Evolutionary conservation across 2,888 invertebrate genomes (phyloP).

Genomic region (Drosophila cognata): DNA sequence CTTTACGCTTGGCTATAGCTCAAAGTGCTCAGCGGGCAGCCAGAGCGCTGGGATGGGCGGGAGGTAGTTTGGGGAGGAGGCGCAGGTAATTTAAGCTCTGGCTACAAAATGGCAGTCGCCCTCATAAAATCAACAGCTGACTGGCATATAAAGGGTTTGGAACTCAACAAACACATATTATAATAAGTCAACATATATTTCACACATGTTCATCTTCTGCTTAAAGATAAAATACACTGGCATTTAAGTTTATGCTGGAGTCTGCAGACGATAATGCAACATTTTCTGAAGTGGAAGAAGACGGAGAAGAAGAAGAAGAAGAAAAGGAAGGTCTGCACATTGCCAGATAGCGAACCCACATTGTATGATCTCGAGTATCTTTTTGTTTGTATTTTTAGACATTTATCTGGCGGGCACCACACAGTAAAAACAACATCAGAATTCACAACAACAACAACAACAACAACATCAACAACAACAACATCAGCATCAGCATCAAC

Average conservation of each 20-base stretch:
- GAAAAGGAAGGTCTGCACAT: conserved; percentile 43
- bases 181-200: neutral
- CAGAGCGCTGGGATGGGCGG: neutral
- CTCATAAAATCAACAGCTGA: conserved; percentile 5
- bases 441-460: conserved; percentile 35
- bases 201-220: conserved; percentile 3
- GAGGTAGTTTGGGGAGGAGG: neutral
- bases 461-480: conserved; percentile 34
- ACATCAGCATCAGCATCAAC: conserved; percentile 38
- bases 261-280: conserved; percentile 27
- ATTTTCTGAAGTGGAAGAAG: conserved; percentile 5
- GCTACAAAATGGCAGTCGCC: conserved; percentile 58
- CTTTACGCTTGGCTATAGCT: conserved; percentile 74
- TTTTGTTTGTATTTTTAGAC: conserved; percentile 68
- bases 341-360: conserved; percentile 49
- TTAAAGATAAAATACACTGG: neutral
- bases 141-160: neutral
- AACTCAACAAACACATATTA: neutral
- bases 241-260: conserved; percentile 32
- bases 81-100: conserved; percentile 10
- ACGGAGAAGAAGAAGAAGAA: conserved; percentile 30
- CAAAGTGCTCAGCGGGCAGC: conserved; percentile 55
- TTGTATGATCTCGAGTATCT: conserved; percentile 64
- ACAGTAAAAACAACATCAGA: neutral
- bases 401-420: conserved; percentile 62